These are phyloP conservation scores for Ifrita kowaldi DNA, from an alignment of 2,113 vertebrate species.

Conservation along the genomic window DNA sequence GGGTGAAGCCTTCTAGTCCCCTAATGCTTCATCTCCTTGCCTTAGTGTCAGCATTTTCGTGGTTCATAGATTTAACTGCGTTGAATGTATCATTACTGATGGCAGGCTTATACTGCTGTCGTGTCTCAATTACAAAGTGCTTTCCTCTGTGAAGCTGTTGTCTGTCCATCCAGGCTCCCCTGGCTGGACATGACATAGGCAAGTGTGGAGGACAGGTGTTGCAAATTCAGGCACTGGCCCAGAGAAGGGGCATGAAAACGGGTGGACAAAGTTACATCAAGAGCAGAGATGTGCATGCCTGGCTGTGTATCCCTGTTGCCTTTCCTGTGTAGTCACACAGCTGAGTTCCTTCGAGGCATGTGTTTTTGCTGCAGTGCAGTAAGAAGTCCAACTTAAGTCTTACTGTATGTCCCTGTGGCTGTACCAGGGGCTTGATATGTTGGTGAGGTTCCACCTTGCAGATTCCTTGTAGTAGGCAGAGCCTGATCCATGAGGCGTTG, in stretches of 20 bases:
- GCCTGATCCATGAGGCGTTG: not conserved
- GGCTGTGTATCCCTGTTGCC: not conserved
- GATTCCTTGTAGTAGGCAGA: not conserved
- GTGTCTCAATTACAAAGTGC: not conserved
- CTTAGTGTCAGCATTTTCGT: rapidly evolving
- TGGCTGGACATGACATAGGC: not conserved
- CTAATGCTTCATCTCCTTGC: not conserved
- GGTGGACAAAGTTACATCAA: not conserved
- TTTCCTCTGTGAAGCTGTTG: not conserved
- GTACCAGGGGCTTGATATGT: not conserved
- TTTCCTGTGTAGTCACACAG: not conserved
- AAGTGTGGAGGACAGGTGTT: not conserved
- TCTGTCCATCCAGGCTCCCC: not conserved
- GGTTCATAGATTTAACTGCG: not conserved
- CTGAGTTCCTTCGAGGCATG: not conserved
- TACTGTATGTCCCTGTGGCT: not conserved
- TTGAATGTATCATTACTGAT: not conserved
- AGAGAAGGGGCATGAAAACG: not conserved
- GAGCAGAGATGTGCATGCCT: not conserved
- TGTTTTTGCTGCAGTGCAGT: not conserved
- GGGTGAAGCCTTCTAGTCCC: not conserved
- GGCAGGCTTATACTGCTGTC: not conserved
- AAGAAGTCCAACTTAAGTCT: not conserved
- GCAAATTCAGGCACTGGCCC: not conserved
- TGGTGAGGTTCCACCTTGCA: not conserved